These are phyloP conservation scores for Nothoprocta pentlandii DNA, from an alignment of 2,113 vertebrate species.

Conservation along the genomic window DNA sequence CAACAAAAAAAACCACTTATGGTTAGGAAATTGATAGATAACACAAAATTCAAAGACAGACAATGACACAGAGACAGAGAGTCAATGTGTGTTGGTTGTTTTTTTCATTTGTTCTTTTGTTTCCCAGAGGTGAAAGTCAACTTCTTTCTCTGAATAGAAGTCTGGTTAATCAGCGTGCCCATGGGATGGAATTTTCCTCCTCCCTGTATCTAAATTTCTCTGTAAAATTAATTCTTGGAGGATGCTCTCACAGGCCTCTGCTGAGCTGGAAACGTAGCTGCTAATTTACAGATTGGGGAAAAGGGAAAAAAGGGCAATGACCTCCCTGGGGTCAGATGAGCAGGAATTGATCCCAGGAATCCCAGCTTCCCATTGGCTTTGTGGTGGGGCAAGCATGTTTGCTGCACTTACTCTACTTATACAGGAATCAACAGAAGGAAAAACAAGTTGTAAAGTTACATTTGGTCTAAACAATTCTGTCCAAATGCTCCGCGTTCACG, in stretches of 20 bases:
- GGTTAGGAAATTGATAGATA: not conserved
- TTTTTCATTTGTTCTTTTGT: not conserved
- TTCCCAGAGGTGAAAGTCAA: not conserved
- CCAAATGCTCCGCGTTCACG: not conserved
- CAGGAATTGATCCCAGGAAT: not conserved
- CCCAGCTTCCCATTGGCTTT: not conserved
- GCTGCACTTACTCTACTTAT: not conserved
- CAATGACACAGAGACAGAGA: not conserved
- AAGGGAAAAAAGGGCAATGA: not conserved
- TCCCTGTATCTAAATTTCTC: not conserved
- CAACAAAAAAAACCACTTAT: not conserved
- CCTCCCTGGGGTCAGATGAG: not conserved
- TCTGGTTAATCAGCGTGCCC: not conserved
- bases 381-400: not conserved
- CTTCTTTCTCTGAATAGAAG: not conserved
- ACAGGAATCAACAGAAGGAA: not conserved
- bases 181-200: not conserved
- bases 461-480: slow-evolving; percentile 26
- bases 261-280: not conserved
- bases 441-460: not conserved
- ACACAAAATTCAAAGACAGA: not conserved
- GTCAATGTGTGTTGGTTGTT: not conserved
- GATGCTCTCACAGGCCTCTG: not conserved
- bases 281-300: not conserved
- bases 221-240: not conserved